phyloP scores from a whole-genome alignment of 2,888 invertebrate species.

The Ephialtes manifestator region DNA sequence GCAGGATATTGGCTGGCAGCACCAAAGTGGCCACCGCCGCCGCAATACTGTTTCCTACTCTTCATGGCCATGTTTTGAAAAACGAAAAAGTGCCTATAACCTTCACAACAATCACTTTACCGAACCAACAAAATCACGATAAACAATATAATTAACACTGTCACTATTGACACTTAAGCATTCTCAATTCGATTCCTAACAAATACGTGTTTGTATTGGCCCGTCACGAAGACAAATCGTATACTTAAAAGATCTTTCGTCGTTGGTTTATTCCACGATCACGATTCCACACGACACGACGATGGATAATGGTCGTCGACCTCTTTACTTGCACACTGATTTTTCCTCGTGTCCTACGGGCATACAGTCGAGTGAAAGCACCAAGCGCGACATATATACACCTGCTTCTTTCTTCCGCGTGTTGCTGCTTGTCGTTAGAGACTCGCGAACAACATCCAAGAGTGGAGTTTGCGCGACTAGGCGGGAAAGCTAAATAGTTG shows the following conservation, averaged over 20 bases:
- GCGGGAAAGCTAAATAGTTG: background rate
- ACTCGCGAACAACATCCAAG: too few species aligned
- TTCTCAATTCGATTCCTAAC: background rate
- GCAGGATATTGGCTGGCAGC: conserved; percentile 89
- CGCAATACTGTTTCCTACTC: conserved; percentile 83
- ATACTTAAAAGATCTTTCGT: background rate
- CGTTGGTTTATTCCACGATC: background rate
- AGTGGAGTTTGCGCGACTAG: background rate
- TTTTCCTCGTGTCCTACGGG: conserved; percentile 47
- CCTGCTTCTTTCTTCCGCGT: conserved; percentile 8
- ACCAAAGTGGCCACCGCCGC: conserved; percentile 80
- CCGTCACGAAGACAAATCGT: background rate
- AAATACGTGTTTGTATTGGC: background rate
- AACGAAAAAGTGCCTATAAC: conserved; percentile 2
- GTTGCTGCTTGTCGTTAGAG: background rate
- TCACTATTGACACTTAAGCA: conserved; percentile 16
- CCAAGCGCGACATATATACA: conserved; percentile 23
- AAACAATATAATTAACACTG: conserved; percentile 16
- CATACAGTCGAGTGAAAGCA: conserved; percentile 54
- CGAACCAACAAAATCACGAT: background rate
- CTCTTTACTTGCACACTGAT: conserved; percentile 16
- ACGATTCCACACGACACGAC: background rate
- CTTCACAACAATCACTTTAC: conserved; percentile 8
- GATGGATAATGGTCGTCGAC: conserved; percentile 52
- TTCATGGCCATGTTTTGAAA: conserved; percentile 83